Evolutionary conservation across 2,113 vertebrate species (phyloP).

Genomic region (Corydoras maculifer): DNA sequence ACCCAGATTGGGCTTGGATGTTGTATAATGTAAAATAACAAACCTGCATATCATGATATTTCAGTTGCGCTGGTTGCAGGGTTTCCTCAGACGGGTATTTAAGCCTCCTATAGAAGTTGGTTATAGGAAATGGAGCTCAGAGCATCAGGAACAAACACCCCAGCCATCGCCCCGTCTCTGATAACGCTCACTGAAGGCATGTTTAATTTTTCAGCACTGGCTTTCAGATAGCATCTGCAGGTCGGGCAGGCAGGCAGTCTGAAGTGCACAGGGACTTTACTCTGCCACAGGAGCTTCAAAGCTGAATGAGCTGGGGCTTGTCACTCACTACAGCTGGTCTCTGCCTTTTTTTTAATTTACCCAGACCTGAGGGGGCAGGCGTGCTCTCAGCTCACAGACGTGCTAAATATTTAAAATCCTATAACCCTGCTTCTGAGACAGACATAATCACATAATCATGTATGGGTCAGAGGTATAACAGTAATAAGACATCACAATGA

Average conservation of each 20-base stretch:
- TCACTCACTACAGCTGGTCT: neutral
- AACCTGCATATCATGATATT: too few relatives aligned
- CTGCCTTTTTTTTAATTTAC: constrained; percentile 61
- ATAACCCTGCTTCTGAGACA: constrained; percentile 50
- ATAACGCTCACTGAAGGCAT: constrained; percentile 22
- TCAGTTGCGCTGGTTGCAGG: neutral
- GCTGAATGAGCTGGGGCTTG: neutral
- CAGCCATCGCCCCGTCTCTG: neutral
- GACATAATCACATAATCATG: constrained; percentile 30
- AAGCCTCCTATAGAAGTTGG: constrained; percentile 7
- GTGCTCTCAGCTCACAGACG: constrained; percentile 46
- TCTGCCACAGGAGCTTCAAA: constrained; percentile 20
- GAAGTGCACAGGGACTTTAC: constrained; percentile 3
- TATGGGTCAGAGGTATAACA: constrained; percentile 44
- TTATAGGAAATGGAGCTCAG: constrained; percentile 3
- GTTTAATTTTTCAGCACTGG: constrained; percentile 25
- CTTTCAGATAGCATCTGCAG: constrained; percentile 16
- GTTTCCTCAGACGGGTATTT: neutral
- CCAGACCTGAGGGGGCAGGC: constrained; percentile 52
- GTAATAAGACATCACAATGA: constrained; percentile 46
- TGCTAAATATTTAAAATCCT: constrained; percentile 64
- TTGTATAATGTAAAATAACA: too few relatives aligned
- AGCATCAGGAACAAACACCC: neutral
- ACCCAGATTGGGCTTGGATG: too few relatives aligned
- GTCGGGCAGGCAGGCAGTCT: constrained; percentile 14